phyloP scores from a whole-genome alignment of 2,113 vertebrate genomes.

The Podilymbus podiceps region DNA sequence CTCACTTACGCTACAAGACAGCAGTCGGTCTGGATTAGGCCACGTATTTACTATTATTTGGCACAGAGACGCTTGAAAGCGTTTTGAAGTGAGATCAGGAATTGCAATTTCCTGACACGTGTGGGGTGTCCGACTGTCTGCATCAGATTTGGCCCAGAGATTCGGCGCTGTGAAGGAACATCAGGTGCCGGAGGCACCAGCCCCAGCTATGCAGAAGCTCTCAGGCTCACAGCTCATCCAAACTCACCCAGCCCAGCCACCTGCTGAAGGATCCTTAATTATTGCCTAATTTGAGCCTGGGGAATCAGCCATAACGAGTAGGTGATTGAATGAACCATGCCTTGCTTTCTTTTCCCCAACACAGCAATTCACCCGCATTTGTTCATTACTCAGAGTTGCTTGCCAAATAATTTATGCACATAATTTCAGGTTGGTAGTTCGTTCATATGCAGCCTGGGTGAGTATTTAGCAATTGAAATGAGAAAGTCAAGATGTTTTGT shows the following conservation, averaged over 20 bases:
- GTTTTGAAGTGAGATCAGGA: neutral
- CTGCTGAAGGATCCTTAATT: constrained; percentile 34
- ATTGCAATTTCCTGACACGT: neutral
- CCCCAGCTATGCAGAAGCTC: neutral
- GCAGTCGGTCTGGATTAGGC: neutral
- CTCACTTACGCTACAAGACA: neutral
- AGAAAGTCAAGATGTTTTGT: constrained; percentile 52
- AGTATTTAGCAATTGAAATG: constrained; percentile 56
- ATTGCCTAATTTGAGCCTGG: constrained; percentile 51
- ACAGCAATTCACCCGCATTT: constrained; percentile 51
- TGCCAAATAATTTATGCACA: constrained; percentile 61
- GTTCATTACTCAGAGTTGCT: constrained; percentile 64
- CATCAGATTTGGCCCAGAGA: neutral
- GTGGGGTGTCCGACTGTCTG: neutral
- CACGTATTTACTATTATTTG: neutral
- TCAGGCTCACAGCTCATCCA: neutral
- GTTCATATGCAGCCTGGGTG: constrained; percentile 37
- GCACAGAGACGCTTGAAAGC: neutral
- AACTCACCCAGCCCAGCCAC: neutral
- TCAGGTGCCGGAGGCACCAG: neutral
- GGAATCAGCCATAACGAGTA: constrained; percentile 48
- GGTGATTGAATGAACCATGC: constrained; percentile 52
- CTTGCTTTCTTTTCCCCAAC: constrained; percentile 11
- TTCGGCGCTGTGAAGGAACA: neutral
- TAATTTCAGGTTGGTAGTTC: constrained; percentile 31